Base-by-base conservation (phyloP, 2,797 vertebrate genomes). In the Steatocranus sp. region DNA sequence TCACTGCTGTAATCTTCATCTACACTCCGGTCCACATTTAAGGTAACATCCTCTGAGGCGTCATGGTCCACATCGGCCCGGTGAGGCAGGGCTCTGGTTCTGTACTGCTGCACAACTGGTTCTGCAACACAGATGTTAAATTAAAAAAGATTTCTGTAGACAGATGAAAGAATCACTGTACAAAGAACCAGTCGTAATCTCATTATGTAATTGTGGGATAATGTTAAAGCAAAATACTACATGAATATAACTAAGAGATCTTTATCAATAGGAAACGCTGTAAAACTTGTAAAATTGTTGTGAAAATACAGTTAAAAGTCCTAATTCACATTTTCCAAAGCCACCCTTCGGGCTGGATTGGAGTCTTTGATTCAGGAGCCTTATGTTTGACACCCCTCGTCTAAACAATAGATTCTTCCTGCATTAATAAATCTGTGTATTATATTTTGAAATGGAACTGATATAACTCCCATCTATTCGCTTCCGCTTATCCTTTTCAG, bases 361-460 rank as follows among this genome's bases (percentile, higher is more conserved):
- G 53, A 30, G 0, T 56, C 53, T 30, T 56, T 6, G 25, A 56
- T 32, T 58, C 54, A 32, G 54, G 56, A 34, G 17, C 56, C 17
- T 58, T 0, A 34, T 36, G n/a, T 66, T 66, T 66, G 54, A 58
- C 27, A 58, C 54, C 15, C 15, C 15, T 11, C 15, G 2, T 58
- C 27, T 32, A 32, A 32, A 32, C 54, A 58, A 58, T 32, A 58
- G 54, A 58, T 32, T 54, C 7, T 54, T 36, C 3, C 34, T 38
- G 34, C 5, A 38, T 41, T 66, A 38, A 38, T 38, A 66, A 41
- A 66, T 41, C 34, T 41, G 34, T 4, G 11, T 12, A 66, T 41
- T 23, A 0, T 41, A 15, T 10, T 66, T 66, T 36, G 18, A 8
- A 63, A 63, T 36, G 0, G 11, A 63, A 63, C 32, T 20, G 11